Base-by-base conservation (phyloP, 2,113 vertebrate species). In the Chionomys nivalis region DNA sequence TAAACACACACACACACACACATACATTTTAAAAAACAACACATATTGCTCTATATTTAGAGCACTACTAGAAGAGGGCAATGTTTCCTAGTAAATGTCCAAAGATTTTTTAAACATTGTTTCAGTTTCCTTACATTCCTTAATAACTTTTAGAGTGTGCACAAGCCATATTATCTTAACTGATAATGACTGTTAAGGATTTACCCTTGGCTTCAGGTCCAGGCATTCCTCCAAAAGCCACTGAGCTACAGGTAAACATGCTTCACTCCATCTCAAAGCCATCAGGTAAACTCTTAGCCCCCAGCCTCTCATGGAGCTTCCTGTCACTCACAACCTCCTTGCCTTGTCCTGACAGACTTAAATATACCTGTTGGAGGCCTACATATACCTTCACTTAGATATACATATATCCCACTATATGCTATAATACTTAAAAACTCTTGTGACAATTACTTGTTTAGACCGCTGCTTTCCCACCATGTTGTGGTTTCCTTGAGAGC, bases 401-500 rank as follows among this genome's bases (percentile, higher is more conserved):
- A 75, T 21, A 66, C 3, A 44, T 21, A 77, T 63, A 49, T 42
- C 21, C 87, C 55, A 85, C 66, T 49, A n/a, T 55, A 68, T 33
- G 23, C 7, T 42, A 14, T 39, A 77, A 83, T 39, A 92, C 72
- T 89, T 92, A 77, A 88, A 77, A 95, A 88, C 76, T 77, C 81
- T 31, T 93, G 76, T 55, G 24, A 33, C 82, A 91, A 85, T 87
- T 89, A 78, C 90, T 76, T 89, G 52, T 75, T 93, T 88, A 26
- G 87, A 76, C 3, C 49, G 91, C 39, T 95, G 47, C 81, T 92
- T 96, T 95, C 91, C 72, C 68, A 82, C n/a, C 68, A 75, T n/a
- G 9, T 44, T 93, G 92, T 90, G 86, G 91, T 87, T 96, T 96
- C 82, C 61, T 87, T 87, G 91, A 93, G 93, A 94, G 90, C 88